A percentile compares a stretch with the other conserved stretches of the same genome.
Conservation (phyloP, 2,797 vertebrate genomes). For the Lindbergichthys nudifrons region DNA sequence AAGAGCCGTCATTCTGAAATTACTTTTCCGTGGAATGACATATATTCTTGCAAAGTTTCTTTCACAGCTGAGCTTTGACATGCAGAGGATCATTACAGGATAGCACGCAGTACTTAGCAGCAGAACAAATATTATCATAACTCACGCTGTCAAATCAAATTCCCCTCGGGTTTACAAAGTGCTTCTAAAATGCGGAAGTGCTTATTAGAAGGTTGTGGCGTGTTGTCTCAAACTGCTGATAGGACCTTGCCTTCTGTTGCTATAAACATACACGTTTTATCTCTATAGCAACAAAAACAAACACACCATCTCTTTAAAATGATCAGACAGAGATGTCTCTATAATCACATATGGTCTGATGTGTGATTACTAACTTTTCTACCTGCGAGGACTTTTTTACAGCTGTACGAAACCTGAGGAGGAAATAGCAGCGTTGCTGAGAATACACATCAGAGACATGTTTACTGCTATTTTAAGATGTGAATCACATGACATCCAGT, state of each 20-base stretch:
- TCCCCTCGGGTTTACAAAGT: constrained; percentile 21
- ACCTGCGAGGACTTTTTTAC: constrained; percentile 40
- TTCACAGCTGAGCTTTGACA: constrained; percentile 36
- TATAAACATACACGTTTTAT: constrained; percentile 31
- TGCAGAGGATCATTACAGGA: constrained; percentile 40
- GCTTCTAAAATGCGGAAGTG: constrained; percentile 45
- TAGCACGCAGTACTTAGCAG: constrained; percentile 19
- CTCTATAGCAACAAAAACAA: constrained; percentile 69
- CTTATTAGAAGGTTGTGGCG: constrained; percentile 49
- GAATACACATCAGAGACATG: constrained; percentile 33
- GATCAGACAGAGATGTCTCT: constrained; percentile 38
- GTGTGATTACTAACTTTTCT: constrained; percentile 42
- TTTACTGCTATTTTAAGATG: constrained; percentile 29
- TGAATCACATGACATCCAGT: background rate
- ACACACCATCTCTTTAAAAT: constrained; percentile 43
- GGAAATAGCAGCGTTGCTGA: constrained; percentile 25
- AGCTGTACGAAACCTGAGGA: constrained; percentile 14
- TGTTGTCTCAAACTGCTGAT: constrained; percentile 50
- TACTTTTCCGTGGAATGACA: constrained; percentile 22
- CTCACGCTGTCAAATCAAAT: constrained; percentile 45
- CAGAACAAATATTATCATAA: constrained; percentile 56
- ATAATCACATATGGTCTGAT: constrained; percentile 46
- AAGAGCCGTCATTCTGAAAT: constrained; percentile 9
- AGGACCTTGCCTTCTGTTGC: constrained; percentile 29
- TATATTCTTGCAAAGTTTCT: constrained; percentile 23